Evolutionary conservation across 2,797 vertebrate genomes (phyloP).

Genomic region (Poeciliopsis gracilis): DNA sequence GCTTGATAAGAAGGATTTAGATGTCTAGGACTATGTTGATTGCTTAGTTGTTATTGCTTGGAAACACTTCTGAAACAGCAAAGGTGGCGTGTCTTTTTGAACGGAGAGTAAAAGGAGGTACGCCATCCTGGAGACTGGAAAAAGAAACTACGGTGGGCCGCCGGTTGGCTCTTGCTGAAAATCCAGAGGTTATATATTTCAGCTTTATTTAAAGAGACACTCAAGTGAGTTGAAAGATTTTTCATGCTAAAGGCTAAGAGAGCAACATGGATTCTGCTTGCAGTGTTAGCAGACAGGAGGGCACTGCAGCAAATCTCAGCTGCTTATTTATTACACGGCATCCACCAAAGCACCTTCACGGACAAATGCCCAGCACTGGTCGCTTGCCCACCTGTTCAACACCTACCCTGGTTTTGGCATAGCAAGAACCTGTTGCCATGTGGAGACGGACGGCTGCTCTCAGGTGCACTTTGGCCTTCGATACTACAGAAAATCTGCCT

Average conservation of each 20-base stretch:
- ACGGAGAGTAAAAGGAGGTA: constrained; percentile 11
- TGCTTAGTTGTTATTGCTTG: constrained; percentile 37
- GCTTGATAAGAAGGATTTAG: constrained; percentile 16
- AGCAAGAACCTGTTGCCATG: constrained; percentile 4
- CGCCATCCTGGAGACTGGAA: constrained; percentile 10
- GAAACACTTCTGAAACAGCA: constrained; percentile 28
- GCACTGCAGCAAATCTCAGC: constrained; percentile 39
- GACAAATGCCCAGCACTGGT: constrained; percentile 35
- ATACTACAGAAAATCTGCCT: constrained; percentile 22
- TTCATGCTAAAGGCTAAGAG: constrained; percentile 17
- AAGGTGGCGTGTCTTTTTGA: constrained; percentile 14
- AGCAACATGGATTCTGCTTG: constrained; percentile 22
- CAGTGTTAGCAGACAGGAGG: constrained; percentile 28
- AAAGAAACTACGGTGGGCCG: constrained; percentile 26
- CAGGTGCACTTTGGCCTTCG: constrained; percentile 38
- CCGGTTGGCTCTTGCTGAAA: constrained; percentile 33
- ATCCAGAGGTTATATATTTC: constrained; percentile 28
- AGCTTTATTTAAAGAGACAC: constrained; percentile 51
- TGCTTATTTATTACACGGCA: constrained; percentile 38
- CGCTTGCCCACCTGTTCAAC: constrained; percentile 35
- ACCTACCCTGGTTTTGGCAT: constrained; percentile 12
- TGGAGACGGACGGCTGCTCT: constrained; percentile 18
- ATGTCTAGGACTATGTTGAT: constrained; percentile 40
- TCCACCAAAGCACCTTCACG: constrained; percentile 49
- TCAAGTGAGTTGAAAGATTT: constrained; percentile 19